Evolutionary conservation across 2,888 invertebrate species (phyloP), one percentile per base, ranked within the genome.

Genomic region (Agriopis marginaria): DNA sequence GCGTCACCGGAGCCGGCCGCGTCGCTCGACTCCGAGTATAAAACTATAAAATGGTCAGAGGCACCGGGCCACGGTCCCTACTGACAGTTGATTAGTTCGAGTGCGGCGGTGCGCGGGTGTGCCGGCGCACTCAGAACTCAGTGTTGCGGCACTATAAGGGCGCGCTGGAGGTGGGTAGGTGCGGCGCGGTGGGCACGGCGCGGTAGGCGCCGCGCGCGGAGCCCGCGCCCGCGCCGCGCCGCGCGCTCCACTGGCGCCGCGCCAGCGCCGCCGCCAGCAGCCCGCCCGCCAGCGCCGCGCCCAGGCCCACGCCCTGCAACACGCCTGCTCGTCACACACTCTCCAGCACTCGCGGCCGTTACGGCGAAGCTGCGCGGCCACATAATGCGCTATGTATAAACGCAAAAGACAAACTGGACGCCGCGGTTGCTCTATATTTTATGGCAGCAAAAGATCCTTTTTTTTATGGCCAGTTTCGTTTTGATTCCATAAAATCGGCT

Each of bases 141-240:
- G 59, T 44, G 66, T 80, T 80, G 82, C 77, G 83, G 84, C 90
- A 90, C 92, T 92, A 92, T 92, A 92, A 92, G 75, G 87, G 85
- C 77, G 81, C 79, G 82, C 5, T 11, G 39, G 54, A 32, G 53
- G 53, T 0, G 7, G 11, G 53, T 32, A 32, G 7, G 8, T 17
- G 70, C 32, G 71, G 14, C 66, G 79, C 78, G 58, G 75, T 51
- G 55, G 83, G 85, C 81, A 82, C 85, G 72, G 85, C 83, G 82
- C 83, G 80, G 83, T 83, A 84, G 61, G 81, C 81, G 63, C 79
- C 77, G 68, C 77, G 74, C 75, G 73, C 50, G 62, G 71, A 74
- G 61, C 62, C 75, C 4, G 72, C 70, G 53, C 62, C 51, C 56
- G n/a, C 23, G 42, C 17, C 55, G 56, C 42, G 56, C 14, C 42